These are phyloP conservation scores for Spodoptera picta DNA, from an alignment of 2,888 invertebrate genomes.

Conservation along the genomic window DNA sequence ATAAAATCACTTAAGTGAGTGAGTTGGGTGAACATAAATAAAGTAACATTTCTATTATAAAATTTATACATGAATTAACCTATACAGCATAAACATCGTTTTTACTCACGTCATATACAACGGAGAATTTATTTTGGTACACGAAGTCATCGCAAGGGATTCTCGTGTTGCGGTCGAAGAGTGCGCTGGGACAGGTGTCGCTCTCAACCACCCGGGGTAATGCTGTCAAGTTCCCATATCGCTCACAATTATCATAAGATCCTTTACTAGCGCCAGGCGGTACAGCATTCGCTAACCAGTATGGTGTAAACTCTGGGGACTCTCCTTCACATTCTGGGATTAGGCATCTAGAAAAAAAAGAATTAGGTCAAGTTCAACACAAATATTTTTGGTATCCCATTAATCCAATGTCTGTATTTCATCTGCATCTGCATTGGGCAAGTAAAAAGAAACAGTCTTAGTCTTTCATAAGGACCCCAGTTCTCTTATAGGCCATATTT, in stretches of 20 bases:
- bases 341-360: conserved; percentile 63
- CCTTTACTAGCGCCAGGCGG: conserved; percentile 66
- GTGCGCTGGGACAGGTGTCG: conserved; percentile 65
- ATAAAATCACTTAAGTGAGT: too few species aligned
- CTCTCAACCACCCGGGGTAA: conserved; percentile 17
- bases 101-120: conserved; percentile 78
- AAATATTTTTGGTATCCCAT: too few species aligned
- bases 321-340: conserved; percentile 71
- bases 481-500: too few species aligned
- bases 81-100: neutral
- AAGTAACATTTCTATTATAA: too few species aligned
- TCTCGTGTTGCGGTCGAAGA: conserved; percentile 64
- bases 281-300: conserved; percentile 83
- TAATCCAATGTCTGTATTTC: too few species aligned
- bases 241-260: conserved; percentile 80
- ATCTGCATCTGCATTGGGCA: too few species aligned
- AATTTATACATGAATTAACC: too few species aligned
- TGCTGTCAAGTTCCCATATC: conserved; percentile 65
- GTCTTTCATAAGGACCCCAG: too few species aligned
- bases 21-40: too few species aligned
- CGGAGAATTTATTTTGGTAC: conserved; percentile 71
- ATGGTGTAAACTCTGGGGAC: conserved; percentile 67
- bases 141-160: conserved; percentile 68
- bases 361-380: neutral
- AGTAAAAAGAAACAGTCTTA: too few species aligned